Evolutionary conservation across 1,140 invertebrate species (phyloP).

Genomic region (Diorhabda carinulata): DNA sequence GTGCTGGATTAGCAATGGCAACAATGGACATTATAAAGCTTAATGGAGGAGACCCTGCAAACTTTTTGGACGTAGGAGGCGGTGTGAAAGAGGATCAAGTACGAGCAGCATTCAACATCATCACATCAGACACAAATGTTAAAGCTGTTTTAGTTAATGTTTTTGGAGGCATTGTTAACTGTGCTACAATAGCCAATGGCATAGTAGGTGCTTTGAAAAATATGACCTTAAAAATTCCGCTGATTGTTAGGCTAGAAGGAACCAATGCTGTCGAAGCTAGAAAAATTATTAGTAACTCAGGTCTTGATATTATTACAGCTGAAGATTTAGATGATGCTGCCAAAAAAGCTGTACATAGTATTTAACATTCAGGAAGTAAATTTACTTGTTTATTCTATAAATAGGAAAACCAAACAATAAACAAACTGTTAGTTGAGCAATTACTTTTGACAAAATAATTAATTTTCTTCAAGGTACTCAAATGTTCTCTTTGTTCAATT

Average conservation of each 20-base stretch:
- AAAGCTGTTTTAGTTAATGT: slow-evolving; percentile 97
- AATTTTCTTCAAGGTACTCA: too few species aligned
- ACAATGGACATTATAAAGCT: slow-evolving; percentile 98
- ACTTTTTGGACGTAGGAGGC: slow-evolving; percentile 95
- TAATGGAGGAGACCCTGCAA: slow-evolving; percentile 90
- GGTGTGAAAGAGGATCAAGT: slow-evolving; percentile 90
- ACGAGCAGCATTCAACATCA: slow-evolving; percentile 91
- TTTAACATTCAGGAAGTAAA: slow-evolving; percentile 11
- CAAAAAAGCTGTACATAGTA: slow-evolving; percentile 67
- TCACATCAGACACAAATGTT: slow-evolving; percentile 86
- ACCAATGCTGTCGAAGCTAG: slow-evolving; percentile 61
- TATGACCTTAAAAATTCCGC: slow-evolving; percentile 74
- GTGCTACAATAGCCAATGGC: slow-evolving; percentile 93
- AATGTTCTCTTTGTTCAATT: too few species aligned
- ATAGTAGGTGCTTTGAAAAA: slow-evolving; percentile 81
- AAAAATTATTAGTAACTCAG: slow-evolving; percentile 75
- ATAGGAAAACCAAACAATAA: too few species aligned
- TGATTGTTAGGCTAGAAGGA: slow-evolving; percentile 93
- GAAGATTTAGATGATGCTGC: slow-evolving; percentile 90
- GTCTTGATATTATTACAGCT: slow-evolving; percentile 75
- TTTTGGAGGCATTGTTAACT: slow-evolving; percentile 99
- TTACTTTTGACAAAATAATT: too few species aligned
- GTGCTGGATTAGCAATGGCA: slow-evolving; percentile 96
- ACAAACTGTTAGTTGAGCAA: too few species aligned
- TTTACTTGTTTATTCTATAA: too few species aligned